Evolutionary conservation across 2,113 vertebrate genomes (phyloP), one percentile per base, ranked within the genome.

Genomic region (Crotalus horridus): DNA sequence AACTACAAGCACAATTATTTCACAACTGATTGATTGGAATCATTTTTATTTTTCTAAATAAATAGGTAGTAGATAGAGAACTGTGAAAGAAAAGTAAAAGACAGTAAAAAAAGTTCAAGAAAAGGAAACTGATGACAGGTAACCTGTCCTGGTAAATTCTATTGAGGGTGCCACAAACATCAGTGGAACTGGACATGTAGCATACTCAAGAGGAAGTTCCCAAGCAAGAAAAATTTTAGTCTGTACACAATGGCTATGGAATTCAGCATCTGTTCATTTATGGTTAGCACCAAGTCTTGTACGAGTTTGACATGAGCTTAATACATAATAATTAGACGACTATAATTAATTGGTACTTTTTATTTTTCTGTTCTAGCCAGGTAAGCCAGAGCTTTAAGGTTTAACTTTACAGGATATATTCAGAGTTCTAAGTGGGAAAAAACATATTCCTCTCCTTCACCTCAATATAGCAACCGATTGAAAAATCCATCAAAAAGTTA

Each of bases 31-130:
- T 1, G 8, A 58, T 90, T 91, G 69, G 56, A 89, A 17, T 51
- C 29, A 17, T n/a, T 92, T 89, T 61, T 39, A n/a, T 10, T 26
- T 94, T 91, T 59, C 5, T 0, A 91, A 94, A 96, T 21, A 93
- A 43, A 89, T 11, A 93, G 74, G 85, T 12, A 23, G 58, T 90
- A 88, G 95, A 33, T 81, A 59, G 92, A 93, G 53, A 95, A 56
- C 46, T 54, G 59, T 89, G 91, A 92, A 64, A 93, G 88, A 90
- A 94, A 0, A 1, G 4, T 6, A 86, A 91, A 53, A 93, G 92
- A 74, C 94, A 85, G 3, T 54, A 69, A 94, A 93, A 33, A 85
- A 69, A 51, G 94, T 46, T 87, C 85, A 85, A 11, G 91, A 87
- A 3, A 39, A 92, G 94, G 51, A 87, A 61, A 74, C 6, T 15